Evolutionary conservation across 2,888 invertebrate genomes (phyloP), one percentile per base, ranked within the genome.

Genomic region (Oasisia sp.): DNA sequence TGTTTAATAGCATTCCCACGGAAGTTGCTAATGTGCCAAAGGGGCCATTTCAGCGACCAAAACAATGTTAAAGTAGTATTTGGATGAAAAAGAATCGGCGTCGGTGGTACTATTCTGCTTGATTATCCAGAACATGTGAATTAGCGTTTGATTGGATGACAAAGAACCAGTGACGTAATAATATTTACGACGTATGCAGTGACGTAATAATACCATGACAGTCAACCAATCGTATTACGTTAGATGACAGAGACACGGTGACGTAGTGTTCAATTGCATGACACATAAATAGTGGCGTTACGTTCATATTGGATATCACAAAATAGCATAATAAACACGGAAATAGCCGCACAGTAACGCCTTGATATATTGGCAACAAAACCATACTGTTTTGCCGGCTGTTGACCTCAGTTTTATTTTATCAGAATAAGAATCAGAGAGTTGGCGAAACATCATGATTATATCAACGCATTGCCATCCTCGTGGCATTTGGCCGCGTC

Each of bases 351-450:
- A 27, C 74, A 19, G 74, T 74, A 74, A 74, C 74, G 74, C 74
- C 19, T 14, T 27, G 19, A 1, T 74, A 27, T 74, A 74, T 19
- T 74, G 74, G 74, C n/a, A 74, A 7, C 74, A 74, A 74, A 74
- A 74, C 74, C 74, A 27, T 27, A 74, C 7, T 74, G 7, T 74
- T 74, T 9, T 74, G 74, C 7, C 5, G 74, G 74, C 74, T 74
- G 74, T 74, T 74, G 74, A 74, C 27, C 74, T 74, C 7, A 74
- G 7, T 74, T 74, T 19, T 74, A 27, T 38, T 38, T 38, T 38
- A 74, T 74, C 74, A n/a, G 74, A 74, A 74, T 74, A 74, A 74
- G 74, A 74, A 74, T 74, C 74, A 74, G 74, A 74, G 74, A 74
- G 74, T 74, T 74, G 74, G 74, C 74, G 74, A 74, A 74, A 74